A percentile compares a stretch with the other conserved stretches of the same genome.
Conservation (phyloP, 1,140 invertebrate species). For the Heliothis virescens region DNA sequence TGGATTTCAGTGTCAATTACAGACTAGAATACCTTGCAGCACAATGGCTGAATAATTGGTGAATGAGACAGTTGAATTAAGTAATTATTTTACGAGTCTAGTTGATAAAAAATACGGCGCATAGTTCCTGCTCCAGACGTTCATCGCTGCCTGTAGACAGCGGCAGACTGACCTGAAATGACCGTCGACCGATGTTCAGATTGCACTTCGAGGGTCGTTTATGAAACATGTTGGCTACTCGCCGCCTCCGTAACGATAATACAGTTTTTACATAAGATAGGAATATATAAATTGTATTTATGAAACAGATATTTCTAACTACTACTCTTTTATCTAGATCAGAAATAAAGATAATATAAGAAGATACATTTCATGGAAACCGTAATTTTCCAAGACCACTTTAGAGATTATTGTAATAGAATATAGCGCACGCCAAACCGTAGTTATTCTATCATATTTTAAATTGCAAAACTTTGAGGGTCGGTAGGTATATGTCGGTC, state of each 20-base stretch:
- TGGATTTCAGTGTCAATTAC: too few relatives aligned
- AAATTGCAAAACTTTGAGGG: too few relatives aligned
- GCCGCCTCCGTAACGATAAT: not conserved
- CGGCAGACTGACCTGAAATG: conserved; percentile 22
- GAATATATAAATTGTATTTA: not conserved
- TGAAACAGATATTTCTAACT: not conserved
- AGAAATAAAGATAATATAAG: too few relatives aligned
- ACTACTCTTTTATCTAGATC: too few relatives aligned
- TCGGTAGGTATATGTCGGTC: too few relatives aligned
- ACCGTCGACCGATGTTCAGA: not conserved
- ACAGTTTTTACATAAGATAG: not conserved
- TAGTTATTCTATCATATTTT: too few relatives aligned
- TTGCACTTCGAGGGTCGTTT: not conserved
- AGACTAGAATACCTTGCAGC: not conserved
- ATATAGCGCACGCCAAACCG: too few relatives aligned
- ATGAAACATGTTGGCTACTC: not conserved
- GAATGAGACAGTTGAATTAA: not conserved
- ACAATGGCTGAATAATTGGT: not conserved
- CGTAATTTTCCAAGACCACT: not conserved
- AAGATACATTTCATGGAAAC: too few relatives aligned
- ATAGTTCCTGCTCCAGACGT: not conserved
- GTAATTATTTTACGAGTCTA: not conserved
- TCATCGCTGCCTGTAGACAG: conserved; percentile 13
- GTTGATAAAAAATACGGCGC: not conserved
- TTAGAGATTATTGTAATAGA: too few relatives aligned